Conservation (phyloP, 2,797 vertebrate genomes). For the Chelon auratus region DNA sequence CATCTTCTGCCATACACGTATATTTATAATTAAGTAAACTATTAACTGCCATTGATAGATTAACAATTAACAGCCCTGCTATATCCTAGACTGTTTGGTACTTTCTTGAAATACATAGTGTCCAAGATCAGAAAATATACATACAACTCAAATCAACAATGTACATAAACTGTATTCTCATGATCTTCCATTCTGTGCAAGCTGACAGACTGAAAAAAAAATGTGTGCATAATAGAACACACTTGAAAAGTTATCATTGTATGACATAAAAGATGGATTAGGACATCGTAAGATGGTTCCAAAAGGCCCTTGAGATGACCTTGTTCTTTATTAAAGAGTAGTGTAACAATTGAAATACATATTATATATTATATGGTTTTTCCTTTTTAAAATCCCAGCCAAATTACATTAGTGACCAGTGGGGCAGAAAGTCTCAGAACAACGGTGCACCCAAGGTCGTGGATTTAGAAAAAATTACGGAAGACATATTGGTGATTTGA, state of each 20-base stretch:
- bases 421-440: slow-evolving; percentile 60
- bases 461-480: slow-evolving; percentile 71
- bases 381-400: slow-evolving; percentile 73
- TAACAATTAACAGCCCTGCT: too few species aligned
- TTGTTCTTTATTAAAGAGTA: slow-evolving; percentile 85
- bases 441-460: slow-evolving; percentile 44
- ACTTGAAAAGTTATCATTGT: background rate
- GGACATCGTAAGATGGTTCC: slow-evolving; percentile 60
- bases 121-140: background rate
- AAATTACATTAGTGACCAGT: slow-evolving; percentile 59
- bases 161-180: background rate
- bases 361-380: slow-evolving; percentile 58
- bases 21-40: too few species aligned
- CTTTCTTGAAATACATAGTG: background rate
- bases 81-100: too few species aligned
- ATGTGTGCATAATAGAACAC: background rate
- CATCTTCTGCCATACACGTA: too few species aligned
- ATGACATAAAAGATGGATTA: slow-evolving; percentile 7
- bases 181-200: background rate
- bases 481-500: slow-evolving; percentile 71
- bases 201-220: slow-evolving; percentile 11
- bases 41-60: too few species aligned
- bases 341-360: slow-evolving; percentile 83
- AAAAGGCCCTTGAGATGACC: slow-evolving; percentile 70
- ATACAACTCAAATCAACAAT: background rate